Percentiles rank a stretch among this genome's conserved stretches.
Conservation (phyloP, 2,113 vertebrate genomes). For the Nerophis ophidion region DNA sequence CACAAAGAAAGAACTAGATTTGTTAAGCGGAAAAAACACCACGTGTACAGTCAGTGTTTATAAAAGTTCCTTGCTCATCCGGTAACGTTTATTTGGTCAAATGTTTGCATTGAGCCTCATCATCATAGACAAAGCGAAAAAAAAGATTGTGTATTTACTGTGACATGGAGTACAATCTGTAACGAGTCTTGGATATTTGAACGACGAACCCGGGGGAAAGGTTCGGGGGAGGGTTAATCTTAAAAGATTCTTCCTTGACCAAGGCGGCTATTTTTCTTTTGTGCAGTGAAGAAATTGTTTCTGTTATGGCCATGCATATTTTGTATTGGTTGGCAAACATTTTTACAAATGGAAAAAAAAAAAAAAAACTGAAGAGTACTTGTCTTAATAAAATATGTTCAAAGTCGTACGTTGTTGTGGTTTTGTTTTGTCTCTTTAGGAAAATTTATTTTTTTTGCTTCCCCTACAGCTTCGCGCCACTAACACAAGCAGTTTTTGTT, state of each 20-base stretch:
- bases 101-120: constrained; percentile 43
- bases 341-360: constrained; percentile 76
- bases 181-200: constrained; percentile 58
- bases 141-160: constrained; percentile 62
- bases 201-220: constrained; percentile 25
- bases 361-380: constrained; percentile 73
- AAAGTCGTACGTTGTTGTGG: constrained; percentile 41
- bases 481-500: no score
- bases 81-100: constrained; percentile 54
- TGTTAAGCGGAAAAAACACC: constrained; percentile 61
- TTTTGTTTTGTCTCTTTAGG: not conserved
- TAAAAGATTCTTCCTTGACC: constrained; percentile 22
- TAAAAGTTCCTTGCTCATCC: constrained; percentile 42
- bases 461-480: no score
- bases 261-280: constrained; percentile 56
- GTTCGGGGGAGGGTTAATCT: not conserved
- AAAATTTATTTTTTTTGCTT: no score
- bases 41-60: constrained; percentile 68
- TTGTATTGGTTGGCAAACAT: constrained; percentile 79
- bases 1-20: constrained; percentile 72
- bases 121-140: constrained; percentile 21
- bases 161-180: constrained; percentile 57
- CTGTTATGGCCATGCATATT: constrained; percentile 74
- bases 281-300: constrained; percentile 70
- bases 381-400: constrained; percentile 84